A percentile compares a stretch with the other conserved stretches of the same genome.
phyloP scores from a whole-genome alignment of 2,797 vertebrate genomes.

The Acrocephalus scirpaceus region DNA sequence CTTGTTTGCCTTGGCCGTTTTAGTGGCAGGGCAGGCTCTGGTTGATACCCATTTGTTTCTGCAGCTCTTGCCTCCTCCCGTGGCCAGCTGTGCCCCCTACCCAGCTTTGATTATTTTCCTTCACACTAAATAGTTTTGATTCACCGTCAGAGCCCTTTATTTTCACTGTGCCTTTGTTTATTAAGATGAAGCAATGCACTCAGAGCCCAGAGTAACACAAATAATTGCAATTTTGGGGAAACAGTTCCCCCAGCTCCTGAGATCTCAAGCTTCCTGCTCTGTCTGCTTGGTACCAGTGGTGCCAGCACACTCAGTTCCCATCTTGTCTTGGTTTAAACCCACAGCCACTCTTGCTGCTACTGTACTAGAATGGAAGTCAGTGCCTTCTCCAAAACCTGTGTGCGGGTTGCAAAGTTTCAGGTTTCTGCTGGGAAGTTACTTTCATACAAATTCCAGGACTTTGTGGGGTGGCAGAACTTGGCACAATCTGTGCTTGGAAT shows the following conservation, averaged over 20 bases:
- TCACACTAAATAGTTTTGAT: conserved; percentile 31
- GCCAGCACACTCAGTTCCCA: background rate
- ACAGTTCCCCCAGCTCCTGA: background rate
- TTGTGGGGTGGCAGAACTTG: background rate
- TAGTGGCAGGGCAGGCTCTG: background rate
- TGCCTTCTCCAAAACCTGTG: background rate
- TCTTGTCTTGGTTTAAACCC: background rate
- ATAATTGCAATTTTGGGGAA: background rate
- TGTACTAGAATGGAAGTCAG: background rate
- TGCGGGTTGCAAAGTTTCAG: background rate
- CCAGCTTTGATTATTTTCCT: conserved; percentile 36
- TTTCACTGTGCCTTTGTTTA: background rate
- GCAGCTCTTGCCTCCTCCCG: background rate
- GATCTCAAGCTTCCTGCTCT: background rate
- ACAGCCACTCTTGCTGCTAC: background rate
- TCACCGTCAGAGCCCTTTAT: background rate
- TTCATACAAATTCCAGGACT: background rate
- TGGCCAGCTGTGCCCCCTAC: conserved; percentile 11
- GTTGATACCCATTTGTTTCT: conserved; percentile 21
- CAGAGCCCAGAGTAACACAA: background rate
- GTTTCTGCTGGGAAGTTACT: background rate
- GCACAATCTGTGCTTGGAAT: background rate
- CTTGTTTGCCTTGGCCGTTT: conserved; percentile 43
- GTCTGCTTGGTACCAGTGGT: background rate
- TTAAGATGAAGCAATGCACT: background rate